phyloP scores from a whole-genome alignment of 2,888 invertebrate genomes.

The Invenusta paracnida region DNA sequence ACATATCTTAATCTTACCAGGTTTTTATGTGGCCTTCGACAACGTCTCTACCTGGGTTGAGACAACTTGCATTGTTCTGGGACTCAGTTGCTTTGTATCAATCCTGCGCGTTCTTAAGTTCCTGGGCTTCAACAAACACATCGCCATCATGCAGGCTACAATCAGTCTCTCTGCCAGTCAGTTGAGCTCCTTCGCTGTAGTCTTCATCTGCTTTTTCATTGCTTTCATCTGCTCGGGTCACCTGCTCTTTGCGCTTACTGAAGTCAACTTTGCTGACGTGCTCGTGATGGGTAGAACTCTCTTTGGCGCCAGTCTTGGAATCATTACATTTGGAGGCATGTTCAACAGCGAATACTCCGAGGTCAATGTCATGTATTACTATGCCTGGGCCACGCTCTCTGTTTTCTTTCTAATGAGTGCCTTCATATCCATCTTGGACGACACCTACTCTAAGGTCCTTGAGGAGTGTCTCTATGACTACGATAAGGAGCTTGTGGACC shows the following conservation, averaged over 20 bases:
- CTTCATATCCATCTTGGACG: constrained; percentile 50
- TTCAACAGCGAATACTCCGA: constrained; percentile 14
- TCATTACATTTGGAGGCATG: constrained; percentile 24
- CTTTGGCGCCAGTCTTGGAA: constrained; percentile 27
- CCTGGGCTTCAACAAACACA: constrained; percentile 40
- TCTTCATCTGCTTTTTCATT: constrained; percentile 32
- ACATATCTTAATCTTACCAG: too few relatives aligned
- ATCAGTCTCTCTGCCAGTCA: constrained; percentile 17
- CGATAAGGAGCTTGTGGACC: constrained; percentile 39
- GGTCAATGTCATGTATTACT: constrained; percentile 48
- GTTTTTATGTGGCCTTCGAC: constrained; percentile 40
- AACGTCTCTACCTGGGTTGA: constrained; percentile 36
- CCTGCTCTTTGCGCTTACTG: constrained; percentile 28
- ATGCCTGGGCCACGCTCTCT: constrained; percentile 49
- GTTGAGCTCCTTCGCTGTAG: constrained; percentile 33
- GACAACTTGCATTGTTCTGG: constrained; percentile 38
- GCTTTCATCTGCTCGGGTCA: constrained; percentile 32
- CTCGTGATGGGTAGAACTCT: neutral
- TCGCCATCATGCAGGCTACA: constrained; percentile 40
- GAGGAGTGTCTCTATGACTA: constrained; percentile 36
- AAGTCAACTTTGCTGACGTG: constrained; percentile 30
- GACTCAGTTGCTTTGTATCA: constrained; percentile 27
- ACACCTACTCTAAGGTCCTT: constrained; percentile 39
- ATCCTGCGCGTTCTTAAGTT: constrained; percentile 40
- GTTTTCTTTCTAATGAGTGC: constrained; percentile 50